Percentiles rank a stretch among this genome's conserved stretches.
These are phyloP conservation scores for Rhopalosiphum nymphaeae DNA, from an alignment of 2,888 invertebrate genomes.

Conservation along the genomic window DNA sequence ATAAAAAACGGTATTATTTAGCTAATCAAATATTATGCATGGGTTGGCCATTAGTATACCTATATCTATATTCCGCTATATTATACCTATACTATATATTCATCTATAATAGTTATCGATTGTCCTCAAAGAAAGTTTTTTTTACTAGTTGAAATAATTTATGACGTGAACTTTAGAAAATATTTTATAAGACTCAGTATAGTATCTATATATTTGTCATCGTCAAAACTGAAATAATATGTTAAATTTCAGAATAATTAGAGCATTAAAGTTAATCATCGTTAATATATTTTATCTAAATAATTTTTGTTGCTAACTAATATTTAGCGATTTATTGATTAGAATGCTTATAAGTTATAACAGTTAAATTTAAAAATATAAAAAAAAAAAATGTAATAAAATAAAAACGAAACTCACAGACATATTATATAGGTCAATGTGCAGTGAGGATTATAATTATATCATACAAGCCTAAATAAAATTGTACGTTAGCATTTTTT, in stretches of 20 bases:
- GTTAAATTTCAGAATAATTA: neutral
- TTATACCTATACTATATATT: neutral
- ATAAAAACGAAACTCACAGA: neutral
- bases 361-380: neutral
- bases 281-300: neutral
- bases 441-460: neutral
- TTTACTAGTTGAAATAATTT: conserved; percentile 4
- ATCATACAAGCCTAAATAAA: neutral
- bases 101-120: conserved; percentile 34
- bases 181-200: neutral
- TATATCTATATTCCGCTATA: neutral
- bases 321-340: neutral
- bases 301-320: neutral
- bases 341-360: neutral
- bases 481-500: neutral
- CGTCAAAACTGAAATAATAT: neutral
- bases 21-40: conserved; percentile 16
- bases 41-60: neutral
- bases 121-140: neutral
- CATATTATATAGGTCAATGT: neutral
- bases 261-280: neutral
- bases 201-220: neutral
- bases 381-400: neutral
- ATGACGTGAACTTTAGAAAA: neutral
- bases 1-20: conserved; percentile 18